Conservation (phyloP, 2,113 vertebrate genomes). For the Excalfactoria chinensis region DNA sequence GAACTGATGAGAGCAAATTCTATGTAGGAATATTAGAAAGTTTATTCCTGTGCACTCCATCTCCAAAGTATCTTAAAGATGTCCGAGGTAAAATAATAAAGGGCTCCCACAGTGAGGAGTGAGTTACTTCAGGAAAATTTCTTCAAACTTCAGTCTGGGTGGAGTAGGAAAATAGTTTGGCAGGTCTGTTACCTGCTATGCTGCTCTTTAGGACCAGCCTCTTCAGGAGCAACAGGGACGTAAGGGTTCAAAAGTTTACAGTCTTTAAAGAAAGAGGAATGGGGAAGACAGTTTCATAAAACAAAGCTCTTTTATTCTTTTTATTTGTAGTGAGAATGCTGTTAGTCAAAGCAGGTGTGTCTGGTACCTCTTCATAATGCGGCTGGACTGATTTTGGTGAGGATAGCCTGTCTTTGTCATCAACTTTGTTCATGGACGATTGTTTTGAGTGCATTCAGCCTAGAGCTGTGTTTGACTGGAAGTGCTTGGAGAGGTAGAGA, state of each 20-base stretch:
- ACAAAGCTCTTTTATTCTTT: accelerated
- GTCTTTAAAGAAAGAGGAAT: not conserved
- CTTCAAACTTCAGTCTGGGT: not conserved
- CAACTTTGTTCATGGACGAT: not conserved
- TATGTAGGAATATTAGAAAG: not conserved
- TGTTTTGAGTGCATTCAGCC: not conserved
- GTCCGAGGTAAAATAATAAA: not conserved
- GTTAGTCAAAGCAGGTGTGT: not conserved
- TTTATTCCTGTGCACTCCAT: not conserved
- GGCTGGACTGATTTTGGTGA: not conserved
- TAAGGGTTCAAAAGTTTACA: not conserved
- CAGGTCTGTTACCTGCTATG: not conserved
- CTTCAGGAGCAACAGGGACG: not conserved
- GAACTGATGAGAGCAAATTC: not conserved
- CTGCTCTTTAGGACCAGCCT: not conserved
- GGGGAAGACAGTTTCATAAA: not conserved
- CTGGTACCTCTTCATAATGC: not conserved
- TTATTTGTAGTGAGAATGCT: not conserved
- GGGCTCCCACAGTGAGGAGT: not conserved
- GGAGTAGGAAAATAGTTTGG: not conserved
- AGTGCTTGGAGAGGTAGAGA: not conserved
- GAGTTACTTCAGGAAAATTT: not conserved
- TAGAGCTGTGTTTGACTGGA: not conserved
- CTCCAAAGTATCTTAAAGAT: not conserved
- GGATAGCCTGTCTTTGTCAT: not conserved